Evolutionary conservation across 2,113 vertebrate species (phyloP), one percentile per base, ranked within the genome.

Genomic region (Talpa occidentalis): DNA sequence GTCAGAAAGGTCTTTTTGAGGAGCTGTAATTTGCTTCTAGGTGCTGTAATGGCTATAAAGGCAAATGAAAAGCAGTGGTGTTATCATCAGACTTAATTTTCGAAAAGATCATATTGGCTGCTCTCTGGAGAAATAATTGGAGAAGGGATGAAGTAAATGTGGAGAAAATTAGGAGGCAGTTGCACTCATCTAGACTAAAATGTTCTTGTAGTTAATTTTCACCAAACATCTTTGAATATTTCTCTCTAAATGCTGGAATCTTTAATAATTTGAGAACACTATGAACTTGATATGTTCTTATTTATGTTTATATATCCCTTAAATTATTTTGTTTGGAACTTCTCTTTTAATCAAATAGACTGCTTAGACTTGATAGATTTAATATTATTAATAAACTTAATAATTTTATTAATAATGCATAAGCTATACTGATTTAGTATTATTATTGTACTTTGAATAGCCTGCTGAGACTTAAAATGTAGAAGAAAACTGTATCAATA

Each of bases 331-430:
- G 19, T 93, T 84, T 66, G 17, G 59, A 84, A 90, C 24, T 80
- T 87, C 44, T 91, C 44, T 86, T 91, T 96, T 62, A 87, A 94
- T 74, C 42, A 76, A 85, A 72, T 70, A 60, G 44, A 78, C 32
- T 60, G 6, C 62, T 91, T 47, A 86, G 30, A 77, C 22, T 64
- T 79, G 11, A 70, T 70, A 21, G 35, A 40, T 21, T 19, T 37
- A 37, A 37, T 70, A 70, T 37, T 40, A 22, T 69, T 69, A 16
- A 35, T 66, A 35, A 19, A 70, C 17, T 16, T 56, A 56, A n/a
- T n/a, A n/a, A n/a, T 22, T 56, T 54, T 21, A 54, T 54, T 22
- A 21, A 52, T n/a, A 4, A 22, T 56, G 9, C 21, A 56, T 56
- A 56, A 11, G 24, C 22, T 56, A 56, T 22, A 56, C 24, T 56